Percentiles rank a stretch among this genome's conserved stretches.
phyloP scores from a whole-genome alignment of 2,888 invertebrate species.

The Agonum fuliginosum region DNA sequence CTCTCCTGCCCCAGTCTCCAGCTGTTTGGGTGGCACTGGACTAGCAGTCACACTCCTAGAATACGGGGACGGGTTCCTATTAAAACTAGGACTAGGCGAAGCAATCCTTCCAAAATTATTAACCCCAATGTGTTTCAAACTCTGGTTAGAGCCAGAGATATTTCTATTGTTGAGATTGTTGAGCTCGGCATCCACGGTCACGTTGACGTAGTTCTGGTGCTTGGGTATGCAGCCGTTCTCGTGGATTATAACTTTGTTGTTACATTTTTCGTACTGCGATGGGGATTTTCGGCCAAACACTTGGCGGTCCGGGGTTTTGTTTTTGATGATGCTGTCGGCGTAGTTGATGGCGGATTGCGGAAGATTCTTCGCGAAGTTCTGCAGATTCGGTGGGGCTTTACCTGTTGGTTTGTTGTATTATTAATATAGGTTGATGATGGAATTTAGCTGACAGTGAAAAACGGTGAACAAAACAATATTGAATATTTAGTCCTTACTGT shows the following conservation, averaged over 20 bases:
- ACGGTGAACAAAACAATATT: no score
- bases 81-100: conserved; percentile 74
- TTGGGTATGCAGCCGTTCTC: conserved; percentile 70
- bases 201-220: conserved; percentile 67
- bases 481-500: no score
- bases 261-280: conserved; percentile 69
- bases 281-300: conserved; percentile 69
- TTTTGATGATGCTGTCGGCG: conserved; percentile 69
- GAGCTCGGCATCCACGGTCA: conserved; percentile 69
- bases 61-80: conserved; percentile 72
- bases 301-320: conserved; percentile 69
- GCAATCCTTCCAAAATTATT: conserved; percentile 69
- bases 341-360: conserved; percentile 74
- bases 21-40: conserved; percentile 66
- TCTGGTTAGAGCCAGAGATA: conserved; percentile 62
- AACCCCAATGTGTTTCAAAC: conserved; percentile 66
- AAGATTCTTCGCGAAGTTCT: conserved; percentile 78
- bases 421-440: conserved; percentile 75
- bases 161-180: conserved; percentile 68
- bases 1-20: conserved; percentile 69
- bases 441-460: no score
- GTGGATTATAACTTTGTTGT: conserved; percentile 69
- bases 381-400: conserved; percentile 75
- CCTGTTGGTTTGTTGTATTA: no score
- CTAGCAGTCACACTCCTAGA: conserved; percentile 70